phyloP scores from a whole-genome alignment of 30 jellyfish, hydroid and myxozoan species.

The Aurelia sp. region DNA sequence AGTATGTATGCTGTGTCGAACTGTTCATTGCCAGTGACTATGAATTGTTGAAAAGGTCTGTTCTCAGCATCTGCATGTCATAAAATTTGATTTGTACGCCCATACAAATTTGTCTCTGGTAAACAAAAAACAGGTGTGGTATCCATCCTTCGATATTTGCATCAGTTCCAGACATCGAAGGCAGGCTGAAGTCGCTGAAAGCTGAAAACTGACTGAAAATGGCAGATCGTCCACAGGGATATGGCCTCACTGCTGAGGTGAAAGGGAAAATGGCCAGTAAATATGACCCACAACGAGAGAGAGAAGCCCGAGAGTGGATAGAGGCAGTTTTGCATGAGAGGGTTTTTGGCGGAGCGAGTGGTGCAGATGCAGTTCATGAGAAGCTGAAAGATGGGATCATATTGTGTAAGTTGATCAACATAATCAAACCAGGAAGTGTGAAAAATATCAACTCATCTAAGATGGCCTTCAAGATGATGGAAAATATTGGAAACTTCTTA shows the following conservation, averaged over 20 bases:
- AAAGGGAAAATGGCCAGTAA: slow-evolving; percentile 67
- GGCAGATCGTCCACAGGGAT: slow-evolving; percentile 70
- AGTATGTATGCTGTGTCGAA: too few species aligned
- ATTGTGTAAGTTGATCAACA: slow-evolving; percentile 79
- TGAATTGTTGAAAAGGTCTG: too few species aligned
- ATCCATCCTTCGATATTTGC: not conserved
- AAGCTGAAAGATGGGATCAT: slow-evolving; percentile 84
- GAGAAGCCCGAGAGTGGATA: slow-evolving; percentile 76
- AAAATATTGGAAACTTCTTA: slow-evolving; percentile 80
- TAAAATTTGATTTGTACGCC: too few species aligned
- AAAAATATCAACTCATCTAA: slow-evolving; percentile 72
- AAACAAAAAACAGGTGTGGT: too few species aligned
- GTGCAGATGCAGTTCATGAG: slow-evolving; percentile 72
- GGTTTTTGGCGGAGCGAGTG: slow-evolving; percentile 50
- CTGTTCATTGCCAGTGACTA: too few species aligned
- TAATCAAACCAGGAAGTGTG: slow-evolving; percentile 78
- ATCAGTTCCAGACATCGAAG: not conserved
- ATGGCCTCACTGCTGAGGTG: slow-evolving; percentile 68
- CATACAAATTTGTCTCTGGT: too few species aligned
- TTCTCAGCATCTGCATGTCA: too few species aligned
- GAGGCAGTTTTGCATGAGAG: slow-evolving; percentile 78
- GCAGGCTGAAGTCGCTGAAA: too few species aligned
- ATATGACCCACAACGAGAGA: slow-evolving; percentile 57
- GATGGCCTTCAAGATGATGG: slow-evolving; percentile 38
- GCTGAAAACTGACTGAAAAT: not conserved